Evolutionary conservation across 2,113 vertebrate species (phyloP).

Genomic region (Prolemur simus): DNA sequence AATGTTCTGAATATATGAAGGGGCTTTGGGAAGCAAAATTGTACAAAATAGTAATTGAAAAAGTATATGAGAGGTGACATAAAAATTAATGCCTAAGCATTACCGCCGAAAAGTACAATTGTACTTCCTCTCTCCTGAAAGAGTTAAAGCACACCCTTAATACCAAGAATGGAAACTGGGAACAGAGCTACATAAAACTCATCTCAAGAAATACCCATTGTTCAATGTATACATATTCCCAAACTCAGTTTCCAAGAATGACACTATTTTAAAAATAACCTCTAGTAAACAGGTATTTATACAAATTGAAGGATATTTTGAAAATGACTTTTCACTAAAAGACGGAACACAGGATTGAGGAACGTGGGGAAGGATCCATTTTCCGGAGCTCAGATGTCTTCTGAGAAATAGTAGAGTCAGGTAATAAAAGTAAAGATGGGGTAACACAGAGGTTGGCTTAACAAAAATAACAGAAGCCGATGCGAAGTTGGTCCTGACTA

Average conservation of each 20-base stretch:
- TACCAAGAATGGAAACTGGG: background rate
- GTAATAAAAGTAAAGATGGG: slow-evolving; percentile 62
- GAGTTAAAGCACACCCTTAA: background rate
- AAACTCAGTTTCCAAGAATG: background rate
- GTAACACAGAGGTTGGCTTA: slow-evolving; percentile 17
- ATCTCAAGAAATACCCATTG: background rate
- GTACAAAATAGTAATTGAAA: background rate
- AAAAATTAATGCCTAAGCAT: background rate
- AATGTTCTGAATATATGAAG: background rate
- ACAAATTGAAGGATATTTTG: background rate
- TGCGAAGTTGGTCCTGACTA: slow-evolving; percentile 32
- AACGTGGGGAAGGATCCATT: background rate
- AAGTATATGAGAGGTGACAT: background rate
- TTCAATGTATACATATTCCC: accelerated
- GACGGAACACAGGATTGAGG: background rate
- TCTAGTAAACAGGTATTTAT: background rate
- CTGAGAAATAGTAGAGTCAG: background rate
- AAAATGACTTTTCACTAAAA: background rate
- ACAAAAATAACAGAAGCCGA: slow-evolving; percentile 59
- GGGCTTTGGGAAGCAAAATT: background rate
- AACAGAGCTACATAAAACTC: background rate
- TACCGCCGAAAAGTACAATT: background rate
- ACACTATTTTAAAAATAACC: background rate
- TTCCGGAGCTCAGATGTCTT: background rate
- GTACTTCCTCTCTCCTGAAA: background rate